Conservation (phyloP, 2,888 invertebrate genomes). For the Drosophila putrida region DNA sequence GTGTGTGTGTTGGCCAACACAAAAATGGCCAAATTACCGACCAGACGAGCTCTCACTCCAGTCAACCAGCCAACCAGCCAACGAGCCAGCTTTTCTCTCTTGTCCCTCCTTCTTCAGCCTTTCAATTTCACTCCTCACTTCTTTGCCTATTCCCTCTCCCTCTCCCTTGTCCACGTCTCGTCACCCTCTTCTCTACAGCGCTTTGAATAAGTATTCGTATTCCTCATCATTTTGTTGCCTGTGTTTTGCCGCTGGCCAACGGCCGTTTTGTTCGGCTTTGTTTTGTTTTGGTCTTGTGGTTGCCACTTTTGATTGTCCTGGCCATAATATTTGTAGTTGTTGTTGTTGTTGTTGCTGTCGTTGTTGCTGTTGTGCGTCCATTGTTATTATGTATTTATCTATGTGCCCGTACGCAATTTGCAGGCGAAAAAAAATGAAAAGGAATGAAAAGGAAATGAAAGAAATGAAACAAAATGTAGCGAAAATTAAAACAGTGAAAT, state of each 20-base stretch:
- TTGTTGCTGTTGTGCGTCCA: constrained; percentile 33
- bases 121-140: no score
- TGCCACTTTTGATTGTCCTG: constrained; percentile 78
- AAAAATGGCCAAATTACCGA: constrained; percentile 72
- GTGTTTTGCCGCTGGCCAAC: constrained; percentile 66
- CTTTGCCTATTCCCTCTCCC: neutral
- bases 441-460: constrained; percentile 1
- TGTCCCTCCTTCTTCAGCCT: neutral
- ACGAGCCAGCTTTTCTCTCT: neutral
- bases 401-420: constrained; percentile 55
- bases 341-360: constrained; percentile 21
- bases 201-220: neutral
- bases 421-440: constrained; percentile 27
- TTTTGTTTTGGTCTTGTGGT: constrained; percentile 67
- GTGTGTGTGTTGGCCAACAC: constrained; percentile 44
- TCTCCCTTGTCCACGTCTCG: neutral
- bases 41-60: constrained; percentile 36
- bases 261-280: constrained; percentile 42
- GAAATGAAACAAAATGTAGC: constrained; percentile 59
- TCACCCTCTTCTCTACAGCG: neutral
- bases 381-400: constrained; percentile 65
- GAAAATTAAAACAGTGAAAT: constrained; percentile 71
- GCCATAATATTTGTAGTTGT: constrained; percentile 64
- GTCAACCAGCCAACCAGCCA: constrained; percentile 21
- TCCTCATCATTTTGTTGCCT: constrained; percentile 46